phyloP scores from a whole-genome alignment of 2,113 vertebrate species.

The Psephotus haematonotus region DNA sequence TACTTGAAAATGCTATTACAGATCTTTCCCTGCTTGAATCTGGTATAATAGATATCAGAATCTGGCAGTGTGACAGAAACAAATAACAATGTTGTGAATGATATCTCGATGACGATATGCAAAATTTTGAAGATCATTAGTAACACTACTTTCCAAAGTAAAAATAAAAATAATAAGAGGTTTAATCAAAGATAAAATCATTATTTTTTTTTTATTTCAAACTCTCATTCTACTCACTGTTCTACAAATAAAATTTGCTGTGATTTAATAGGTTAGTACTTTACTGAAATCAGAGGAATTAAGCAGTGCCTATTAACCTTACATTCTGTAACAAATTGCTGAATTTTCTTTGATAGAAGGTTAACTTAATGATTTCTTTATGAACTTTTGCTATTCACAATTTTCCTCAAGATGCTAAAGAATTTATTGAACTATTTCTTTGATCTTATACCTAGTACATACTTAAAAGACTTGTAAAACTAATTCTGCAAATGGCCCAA shows the following conservation, averaged over 20 bases:
- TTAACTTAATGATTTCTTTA: conserved; percentile 18
- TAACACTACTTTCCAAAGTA: not conserved
- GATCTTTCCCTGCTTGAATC: not conserved
- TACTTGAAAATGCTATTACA: not conserved
- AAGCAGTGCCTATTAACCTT: not conserved
- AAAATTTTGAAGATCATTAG: not conserved
- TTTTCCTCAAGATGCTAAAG: conserved; percentile 14
- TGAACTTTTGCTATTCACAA: not conserved
- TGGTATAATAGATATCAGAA: not conserved
- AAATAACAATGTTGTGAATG: not conserved
- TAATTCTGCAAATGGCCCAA: not conserved
- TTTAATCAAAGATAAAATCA: not conserved
- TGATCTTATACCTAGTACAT: not conserved
- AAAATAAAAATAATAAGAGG: not conserved
- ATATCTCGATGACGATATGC: not conserved
- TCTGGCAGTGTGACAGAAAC: not conserved
- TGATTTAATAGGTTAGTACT: not conserved
- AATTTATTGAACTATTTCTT: conserved; percentile 21
- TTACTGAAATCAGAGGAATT: not conserved
- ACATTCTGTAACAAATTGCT: not conserved
- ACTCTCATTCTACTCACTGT: not conserved
- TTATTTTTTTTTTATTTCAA: not conserved
- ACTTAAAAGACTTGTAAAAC: not conserved
- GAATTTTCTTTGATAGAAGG: not conserved
- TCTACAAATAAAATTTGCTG: not conserved